These are phyloP conservation scores for Eupithecia subfuscata DNA, from an alignment of 2,888 invertebrate genomes.

Conservation along the genomic window DNA sequence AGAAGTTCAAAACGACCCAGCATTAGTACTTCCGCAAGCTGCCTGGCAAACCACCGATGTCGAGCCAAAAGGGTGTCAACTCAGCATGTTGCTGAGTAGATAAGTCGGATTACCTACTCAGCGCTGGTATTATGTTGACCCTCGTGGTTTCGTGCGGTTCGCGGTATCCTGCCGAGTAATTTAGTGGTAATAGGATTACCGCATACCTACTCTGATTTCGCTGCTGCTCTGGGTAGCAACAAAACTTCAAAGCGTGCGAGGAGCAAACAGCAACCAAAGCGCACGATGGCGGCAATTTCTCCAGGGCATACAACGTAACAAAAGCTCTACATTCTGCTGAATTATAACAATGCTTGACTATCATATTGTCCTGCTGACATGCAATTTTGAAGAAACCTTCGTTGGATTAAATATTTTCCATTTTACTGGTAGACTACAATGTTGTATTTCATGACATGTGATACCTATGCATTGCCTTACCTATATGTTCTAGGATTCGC, in stretches of 20 bases:
- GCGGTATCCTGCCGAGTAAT: too few species aligned
- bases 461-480: not conserved
- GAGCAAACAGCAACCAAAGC: not conserved
- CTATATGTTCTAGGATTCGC: not conserved
- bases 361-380: not conserved
- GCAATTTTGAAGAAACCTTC: not conserved
- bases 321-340: not conserved
- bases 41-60: too few species aligned
- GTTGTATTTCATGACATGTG: not conserved
- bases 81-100: too few species aligned
- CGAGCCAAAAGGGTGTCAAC: too few species aligned
- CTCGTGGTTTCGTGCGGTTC: too few species aligned
- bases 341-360: not conserved
- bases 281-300: not conserved
- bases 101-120: too few species aligned
- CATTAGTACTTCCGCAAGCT: too few species aligned
- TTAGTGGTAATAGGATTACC: too few species aligned
- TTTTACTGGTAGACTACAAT: not conserved
- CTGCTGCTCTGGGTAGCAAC: too few species aligned
- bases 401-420: not conserved
- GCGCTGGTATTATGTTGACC: too few species aligned
- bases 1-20: too few species aligned
- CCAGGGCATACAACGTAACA: not conserved
- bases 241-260: not conserved
- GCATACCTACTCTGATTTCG: too few species aligned